phyloP scores from a whole-genome alignment of 2,113 vertebrate genomes.

The Lampris megalopsis region DNA sequence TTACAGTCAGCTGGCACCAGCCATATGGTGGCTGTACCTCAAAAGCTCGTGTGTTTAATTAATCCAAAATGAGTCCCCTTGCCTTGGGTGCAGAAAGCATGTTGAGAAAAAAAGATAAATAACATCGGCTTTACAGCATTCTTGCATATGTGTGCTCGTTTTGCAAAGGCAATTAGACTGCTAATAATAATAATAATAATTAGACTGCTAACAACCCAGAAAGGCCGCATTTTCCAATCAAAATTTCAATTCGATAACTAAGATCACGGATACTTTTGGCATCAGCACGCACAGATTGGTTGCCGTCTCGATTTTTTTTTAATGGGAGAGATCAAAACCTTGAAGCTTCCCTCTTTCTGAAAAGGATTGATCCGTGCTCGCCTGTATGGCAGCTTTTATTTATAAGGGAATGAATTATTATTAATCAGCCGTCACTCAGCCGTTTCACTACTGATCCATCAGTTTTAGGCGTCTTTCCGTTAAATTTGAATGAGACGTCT shows the following conservation, averaged over 20 bases:
- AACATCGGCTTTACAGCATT: conserved; percentile 4
- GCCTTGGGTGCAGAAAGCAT: conserved; percentile 10
- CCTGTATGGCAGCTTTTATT: not conserved
- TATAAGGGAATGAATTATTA: not conserved
- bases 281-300: not conserved
- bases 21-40: conserved; percentile 42
- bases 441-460: too few relatives aligned
- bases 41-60: conserved; percentile 44
- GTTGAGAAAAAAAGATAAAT: conserved; percentile 33
- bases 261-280: not conserved
- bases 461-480: not conserved
- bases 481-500: not conserved
- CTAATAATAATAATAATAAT: conserved; percentile 28
- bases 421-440: not conserved
- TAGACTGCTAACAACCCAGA: conserved; percentile 1
- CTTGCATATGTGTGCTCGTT: conserved; percentile 9
- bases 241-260: not conserved
- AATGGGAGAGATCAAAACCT: not conserved
- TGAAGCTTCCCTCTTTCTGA: not conserved
- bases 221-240: conserved; percentile 10
- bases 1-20: conserved; percentile 31
- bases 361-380: not conserved
- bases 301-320: not conserved
- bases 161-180: conserved; percentile 15
- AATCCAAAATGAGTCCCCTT: conserved; percentile 33